Percentiles rank a stretch among this genome's conserved stretches.
These are phyloP conservation scores for Mythimna ferrago DNA, from an alignment of 2,888 invertebrate genomes.

Conservation along the genomic window DNA sequence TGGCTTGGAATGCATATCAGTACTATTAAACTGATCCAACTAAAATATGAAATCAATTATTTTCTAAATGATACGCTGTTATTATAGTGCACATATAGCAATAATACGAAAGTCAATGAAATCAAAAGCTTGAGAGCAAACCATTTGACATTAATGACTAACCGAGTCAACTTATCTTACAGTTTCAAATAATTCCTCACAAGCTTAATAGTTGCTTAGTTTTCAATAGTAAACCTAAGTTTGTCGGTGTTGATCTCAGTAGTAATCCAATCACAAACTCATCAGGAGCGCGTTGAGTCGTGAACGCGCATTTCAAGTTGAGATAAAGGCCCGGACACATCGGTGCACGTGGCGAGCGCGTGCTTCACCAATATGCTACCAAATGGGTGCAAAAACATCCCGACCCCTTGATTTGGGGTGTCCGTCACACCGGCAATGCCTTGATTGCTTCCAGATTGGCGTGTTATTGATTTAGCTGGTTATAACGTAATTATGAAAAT, in stretches of 20 bases:
- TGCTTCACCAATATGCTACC: constrained; percentile 79
- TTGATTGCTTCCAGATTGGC: constrained; percentile 47
- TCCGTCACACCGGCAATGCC: constrained; percentile 79
- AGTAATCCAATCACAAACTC: constrained; percentile 86
- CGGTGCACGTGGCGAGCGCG: constrained; percentile 85
- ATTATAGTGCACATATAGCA: background rate
- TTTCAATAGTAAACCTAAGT: constrained; percentile 50
- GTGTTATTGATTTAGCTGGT: constrained; percentile 46
- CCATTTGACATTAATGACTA: constrained; percentile 5
- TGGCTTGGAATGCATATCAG: background rate
- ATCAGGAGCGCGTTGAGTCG: constrained; percentile 81
- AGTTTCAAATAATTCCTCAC: background rate
- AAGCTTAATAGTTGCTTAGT: constrained; percentile 27
- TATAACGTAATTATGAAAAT: constrained; percentile 10
- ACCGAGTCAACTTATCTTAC: background rate
- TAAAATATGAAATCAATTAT: constrained; percentile 3
- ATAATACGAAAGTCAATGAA: background rate
- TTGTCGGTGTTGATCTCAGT: constrained; percentile 62
- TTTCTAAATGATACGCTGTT: background rate
- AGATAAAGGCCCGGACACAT: constrained; percentile 82
- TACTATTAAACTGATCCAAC: constrained; percentile 11
- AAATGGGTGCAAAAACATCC: constrained; percentile 81
- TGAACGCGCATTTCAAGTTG: constrained; percentile 86
- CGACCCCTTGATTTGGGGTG: constrained; percentile 70
- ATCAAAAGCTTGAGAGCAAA: constrained; percentile 17